Evolutionary conservation across 2,113 vertebrate species (phyloP), one percentile per base, ranked within the genome.

Genomic region (Hippocampus guttulatus): DNA sequence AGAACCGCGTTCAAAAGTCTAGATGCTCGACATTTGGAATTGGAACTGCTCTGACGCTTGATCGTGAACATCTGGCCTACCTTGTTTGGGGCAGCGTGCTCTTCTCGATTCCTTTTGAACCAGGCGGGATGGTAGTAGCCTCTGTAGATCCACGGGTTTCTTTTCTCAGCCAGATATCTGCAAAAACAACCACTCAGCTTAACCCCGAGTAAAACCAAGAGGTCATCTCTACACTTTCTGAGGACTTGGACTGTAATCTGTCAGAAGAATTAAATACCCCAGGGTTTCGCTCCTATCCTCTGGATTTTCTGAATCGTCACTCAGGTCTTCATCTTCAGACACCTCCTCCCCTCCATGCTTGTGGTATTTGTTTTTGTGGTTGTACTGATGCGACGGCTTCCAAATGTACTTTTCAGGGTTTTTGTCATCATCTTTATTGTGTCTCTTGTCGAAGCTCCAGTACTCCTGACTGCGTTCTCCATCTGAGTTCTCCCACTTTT

Each of bases 61-160:
- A 4, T 18, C 3, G 3, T 64, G 9, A 16, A 27, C 2, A 33
- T 5, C 27, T 21, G 14, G 47, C 14, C 11, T 69, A 90, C 90
- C 85, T 90, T 87, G 18, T 84, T 72, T 40, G 84, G 69, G 51
- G 73, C 65, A 33, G 75, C 4, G 0, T 71, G 71, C 54, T 70
- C 74, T 2, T 87, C 86, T 40, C 83, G 18, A 33, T 85, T 90
- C 38, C 4, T 92, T 77, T 94, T 94, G 89, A 87, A 95, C 92
- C 92, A 94, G 47, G 92, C 84, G 23, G 93, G 92, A 1, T 93
- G 91, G 70, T 94, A 92, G 78, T 90, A 92, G 4, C 91, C 27
- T 66, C 87, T 78, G 83, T 90, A 91, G 64, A 92, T 84, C 70
- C 88, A 91, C 0, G 86, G 81, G 12, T 90, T 89, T 25, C 91